Percentiles rank a stretch among this genome's conserved stretches.
Conservation (phyloP, 1,140 invertebrate genomes). For the Drosophila orosa region DNA sequence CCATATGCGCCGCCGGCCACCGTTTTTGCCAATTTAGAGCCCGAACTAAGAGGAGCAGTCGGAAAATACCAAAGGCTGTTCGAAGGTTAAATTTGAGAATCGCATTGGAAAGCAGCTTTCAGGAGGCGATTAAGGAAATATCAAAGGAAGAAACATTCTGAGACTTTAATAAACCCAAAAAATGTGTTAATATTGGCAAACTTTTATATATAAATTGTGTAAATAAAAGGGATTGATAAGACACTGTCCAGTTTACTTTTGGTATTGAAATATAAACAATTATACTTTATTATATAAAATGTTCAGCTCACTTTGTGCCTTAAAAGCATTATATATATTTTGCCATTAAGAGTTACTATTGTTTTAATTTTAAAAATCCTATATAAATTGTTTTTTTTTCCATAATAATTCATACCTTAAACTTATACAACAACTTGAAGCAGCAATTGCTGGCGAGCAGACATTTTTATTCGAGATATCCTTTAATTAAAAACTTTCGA, state of each 20-base stretch:
- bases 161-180: neutral
- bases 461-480: slow-evolving; percentile 13
- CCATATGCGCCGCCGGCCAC: slow-evolving; percentile 41
- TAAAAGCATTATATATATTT: neutral
- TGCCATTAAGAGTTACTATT: neutral
- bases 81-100: slow-evolving; percentile 14
- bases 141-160: neutral
- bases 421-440: slow-evolving; percentile 4
- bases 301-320: neutral
- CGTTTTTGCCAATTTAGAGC: slow-evolving; percentile 34
- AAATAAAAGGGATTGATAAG: neutral
- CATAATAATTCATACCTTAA: neutral
- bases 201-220: neutral
- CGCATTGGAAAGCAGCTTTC: slow-evolving; percentile 1
- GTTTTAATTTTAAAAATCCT: neutral
- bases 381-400: no score
- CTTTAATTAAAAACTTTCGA: slow-evolving; percentile 60
- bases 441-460: neutral
- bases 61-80: neutral
- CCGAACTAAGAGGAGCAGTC: neutral
- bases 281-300: neutral
- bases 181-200: neutral
- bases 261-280: no score
- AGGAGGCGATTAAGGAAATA: neutral
- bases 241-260: no score